A percentile compares a stretch with the other conserved stretches of the same genome.
These are phyloP conservation scores for Drosophila eohydei DNA, from an alignment of 2,888 invertebrate species.

Conservation along the genomic window DNA sequence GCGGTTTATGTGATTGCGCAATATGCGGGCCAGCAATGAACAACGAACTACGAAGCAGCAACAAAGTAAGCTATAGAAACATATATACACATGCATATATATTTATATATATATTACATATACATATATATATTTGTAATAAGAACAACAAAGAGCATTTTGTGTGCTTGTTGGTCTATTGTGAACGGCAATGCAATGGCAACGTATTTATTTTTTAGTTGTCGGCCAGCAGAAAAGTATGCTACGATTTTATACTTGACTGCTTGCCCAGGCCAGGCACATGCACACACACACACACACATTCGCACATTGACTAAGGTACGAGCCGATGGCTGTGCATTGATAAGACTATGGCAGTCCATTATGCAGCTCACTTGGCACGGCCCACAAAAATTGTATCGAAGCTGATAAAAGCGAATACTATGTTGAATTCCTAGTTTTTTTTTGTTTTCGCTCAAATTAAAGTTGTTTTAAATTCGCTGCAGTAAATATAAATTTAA, in stretches of 20 bases:
- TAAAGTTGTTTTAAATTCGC: constrained; percentile 20
- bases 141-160: constrained; percentile 21
- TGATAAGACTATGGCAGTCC: constrained; percentile 73
- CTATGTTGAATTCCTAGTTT: constrained; percentile 32
- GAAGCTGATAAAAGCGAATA: constrained; percentile 47
- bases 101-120: constrained; percentile 9
- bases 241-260: constrained; percentile 57
- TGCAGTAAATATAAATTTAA: background rate
- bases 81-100: constrained; percentile 8
- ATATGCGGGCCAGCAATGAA: constrained; percentile 37
- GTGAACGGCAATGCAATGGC: constrained; percentile 26
- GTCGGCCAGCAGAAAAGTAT: constrained; percentile 56
- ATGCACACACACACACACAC: constrained; percentile 3
- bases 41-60: constrained; percentile 27
- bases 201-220: constrained; percentile 44
- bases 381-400: constrained; percentile 46
- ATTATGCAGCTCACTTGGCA: constrained; percentile 74
- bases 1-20: constrained; percentile 57
- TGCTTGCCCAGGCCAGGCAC: constrained; percentile 23
- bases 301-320: background rate
- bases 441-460: background rate
- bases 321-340: constrained; percentile 59
- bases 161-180: constrained; percentile 18
- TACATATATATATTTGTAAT: constrained; percentile 13
- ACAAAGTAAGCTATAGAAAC: constrained; percentile 17